Conservation (phyloP, 2,113 vertebrate genomes). For the Arothron firmamentum region DNA sequence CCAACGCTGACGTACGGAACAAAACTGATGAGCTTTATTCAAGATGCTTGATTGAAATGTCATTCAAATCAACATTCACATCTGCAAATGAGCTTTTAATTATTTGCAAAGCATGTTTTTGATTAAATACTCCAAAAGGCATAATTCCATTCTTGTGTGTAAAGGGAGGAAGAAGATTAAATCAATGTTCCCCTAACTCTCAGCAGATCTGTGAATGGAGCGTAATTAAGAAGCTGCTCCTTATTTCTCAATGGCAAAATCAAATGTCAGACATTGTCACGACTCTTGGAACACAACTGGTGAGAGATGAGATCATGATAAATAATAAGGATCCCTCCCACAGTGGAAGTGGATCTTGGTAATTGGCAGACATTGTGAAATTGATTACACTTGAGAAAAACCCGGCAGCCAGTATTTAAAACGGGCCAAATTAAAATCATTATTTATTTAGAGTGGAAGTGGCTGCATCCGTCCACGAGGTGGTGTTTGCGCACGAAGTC, state of each 20-base stretch:
- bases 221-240: constrained; percentile 74
- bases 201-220: constrained; percentile 78
- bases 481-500: constrained; percentile 1
- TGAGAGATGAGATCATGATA: constrained; percentile 69
- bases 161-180: constrained; percentile 66
- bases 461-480: constrained; percentile 57
- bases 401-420: constrained; percentile 63
- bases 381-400: constrained; percentile 77
- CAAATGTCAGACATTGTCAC: constrained; percentile 78
- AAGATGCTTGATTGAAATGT: constrained; percentile 62
- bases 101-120: constrained; percentile 76
- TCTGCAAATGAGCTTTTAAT: constrained; percentile 75
- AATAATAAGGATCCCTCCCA: constrained; percentile 60
- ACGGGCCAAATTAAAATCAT: constrained; percentile 66
- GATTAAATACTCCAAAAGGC: constrained; percentile 80
- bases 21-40: too few species aligned
- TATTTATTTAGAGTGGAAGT: constrained; percentile 59
- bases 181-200: constrained; percentile 82
- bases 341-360: constrained; percentile 68
- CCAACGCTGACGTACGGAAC: too few species aligned
- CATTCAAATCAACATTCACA: constrained; percentile 74
- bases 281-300: constrained; percentile 73
- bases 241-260: constrained; percentile 65
- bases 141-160: constrained; percentile 79
- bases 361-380: constrained; percentile 80